Percentiles rank a stretch among this genome's conserved stretches.
phyloP scores from a whole-genome alignment of 1,140 invertebrate genomes.

The Drosophila guanche region DNA sequence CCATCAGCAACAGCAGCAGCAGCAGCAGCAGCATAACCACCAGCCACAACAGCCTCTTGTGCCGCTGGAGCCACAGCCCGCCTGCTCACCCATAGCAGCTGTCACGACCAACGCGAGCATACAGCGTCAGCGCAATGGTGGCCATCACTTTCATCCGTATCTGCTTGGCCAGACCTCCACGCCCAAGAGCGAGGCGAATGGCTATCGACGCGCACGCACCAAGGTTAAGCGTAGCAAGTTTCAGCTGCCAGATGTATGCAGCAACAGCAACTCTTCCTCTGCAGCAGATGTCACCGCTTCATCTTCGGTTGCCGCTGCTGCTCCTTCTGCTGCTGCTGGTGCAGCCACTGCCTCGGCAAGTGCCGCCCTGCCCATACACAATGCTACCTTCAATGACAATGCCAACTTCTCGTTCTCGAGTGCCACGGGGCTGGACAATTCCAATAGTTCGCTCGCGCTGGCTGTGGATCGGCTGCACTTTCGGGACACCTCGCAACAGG shows the following conservation, averaged over 20 bases:
- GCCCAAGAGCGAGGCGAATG: conserved; percentile 64
- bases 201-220: conserved; percentile 51
- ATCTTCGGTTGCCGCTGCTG: conserved; percentile 3
- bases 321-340: conserved; percentile 3
- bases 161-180: conserved; percentile 76
- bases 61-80: conserved; percentile 14
- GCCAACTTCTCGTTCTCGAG: conserved; percentile 80
- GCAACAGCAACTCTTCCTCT: conserved; percentile 76
- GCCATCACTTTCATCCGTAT: conserved; percentile 73
- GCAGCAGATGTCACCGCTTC: conserved; percentile 23
- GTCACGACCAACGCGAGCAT: neutral
- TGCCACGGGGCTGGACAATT: conserved; percentile 73
- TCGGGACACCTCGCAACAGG: conserved; percentile 58
- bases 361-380: conserved; percentile 33
- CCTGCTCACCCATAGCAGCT: conserved; percentile 38
- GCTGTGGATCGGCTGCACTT: conserved; percentile 75
- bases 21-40: conserved; percentile 15
- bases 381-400: conserved; percentile 71
- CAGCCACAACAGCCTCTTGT: conserved; percentile 20
- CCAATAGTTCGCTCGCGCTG: conserved; percentile 71
- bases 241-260: conserved; percentile 50
- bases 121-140: conserved; percentile 64
- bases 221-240: conserved; percentile 67
- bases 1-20: conserved; percentile 53
- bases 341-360: conserved; percentile 26